Evolutionary conservation across 2,888 invertebrate genomes (phyloP).

Genomic region (Lordiphosa fenestrarum): DNA sequence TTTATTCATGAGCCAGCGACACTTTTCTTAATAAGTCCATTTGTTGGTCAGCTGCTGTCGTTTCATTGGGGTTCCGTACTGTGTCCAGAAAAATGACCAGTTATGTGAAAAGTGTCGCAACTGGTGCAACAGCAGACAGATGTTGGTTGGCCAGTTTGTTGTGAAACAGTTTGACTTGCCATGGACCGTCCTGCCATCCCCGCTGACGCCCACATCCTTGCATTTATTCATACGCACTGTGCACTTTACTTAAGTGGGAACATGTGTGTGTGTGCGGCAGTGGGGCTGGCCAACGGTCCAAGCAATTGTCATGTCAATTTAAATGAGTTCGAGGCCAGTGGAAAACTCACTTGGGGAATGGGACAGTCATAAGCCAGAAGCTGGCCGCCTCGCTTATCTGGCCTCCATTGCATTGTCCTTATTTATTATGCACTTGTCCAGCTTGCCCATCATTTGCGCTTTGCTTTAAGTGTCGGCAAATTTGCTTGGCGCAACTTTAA

Average conservation of each 20-base stretch:
- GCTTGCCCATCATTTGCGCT: constrained; percentile 22
- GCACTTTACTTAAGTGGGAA: constrained; percentile 51
- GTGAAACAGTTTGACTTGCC: constrained; percentile 14
- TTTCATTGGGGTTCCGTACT: constrained; percentile 28
- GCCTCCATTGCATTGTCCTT: constrained; percentile 37
- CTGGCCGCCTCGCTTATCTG: constrained; percentile 27
- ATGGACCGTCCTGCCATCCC: constrained; percentile 13
- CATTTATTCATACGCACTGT: constrained; percentile 55
- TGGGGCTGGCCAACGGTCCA: constrained; percentile 12
- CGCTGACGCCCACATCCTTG: constrained; percentile 24
- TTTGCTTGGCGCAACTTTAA: constrained; percentile 31
- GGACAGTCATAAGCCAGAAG: constrained; percentile 8
- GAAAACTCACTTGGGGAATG: constrained; percentile 26
- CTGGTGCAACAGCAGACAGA: constrained; percentile 20
- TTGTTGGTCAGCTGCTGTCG: constrained; percentile 16
- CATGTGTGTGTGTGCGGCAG: constrained; percentile 21
- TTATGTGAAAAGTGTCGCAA: constrained; percentile 40
- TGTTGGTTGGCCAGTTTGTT: constrained; percentile 22
- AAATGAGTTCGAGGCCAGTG: constrained; percentile 32
- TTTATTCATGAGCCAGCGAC: constrained; percentile 43
- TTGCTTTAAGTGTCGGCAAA: constrained; percentile 39
- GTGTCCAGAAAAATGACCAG: constrained; percentile 19
- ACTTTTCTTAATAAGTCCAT: constrained; percentile 32
- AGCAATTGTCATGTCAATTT: constrained; percentile 39
- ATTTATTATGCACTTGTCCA: constrained; percentile 44